Percentiles rank a stretch among this genome's conserved stretches.
phyloP scores from a whole-genome alignment of 1,140 invertebrate genomes.

The Nephila pilipes region DNA sequence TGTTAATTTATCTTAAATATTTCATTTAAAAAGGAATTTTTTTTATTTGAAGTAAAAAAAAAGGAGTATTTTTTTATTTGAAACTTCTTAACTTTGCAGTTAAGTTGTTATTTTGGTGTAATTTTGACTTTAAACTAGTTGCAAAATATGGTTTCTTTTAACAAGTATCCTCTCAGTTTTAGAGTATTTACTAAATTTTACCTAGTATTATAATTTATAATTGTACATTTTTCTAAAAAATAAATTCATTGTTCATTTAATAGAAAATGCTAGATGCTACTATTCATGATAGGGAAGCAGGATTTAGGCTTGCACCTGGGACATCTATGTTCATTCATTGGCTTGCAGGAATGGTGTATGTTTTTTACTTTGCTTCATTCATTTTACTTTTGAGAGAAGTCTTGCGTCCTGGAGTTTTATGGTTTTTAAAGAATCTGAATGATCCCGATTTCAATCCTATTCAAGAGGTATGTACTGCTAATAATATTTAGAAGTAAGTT shows the following conservation, averaged over 20 bases:
- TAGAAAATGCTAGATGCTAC: constrained; percentile 95
- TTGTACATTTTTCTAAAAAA: not conserved
- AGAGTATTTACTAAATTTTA: no score
- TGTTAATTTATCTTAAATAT: no score
- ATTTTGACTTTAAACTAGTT: no score
- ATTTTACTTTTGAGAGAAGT: constrained; percentile 96
- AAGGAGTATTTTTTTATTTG: no score
- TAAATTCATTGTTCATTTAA: constrained; percentile 56
- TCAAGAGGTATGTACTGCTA: constrained; percentile 86
- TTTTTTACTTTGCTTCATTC: constrained; percentile 99
- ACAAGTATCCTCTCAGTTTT: no score
- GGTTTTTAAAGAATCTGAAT: constrained; percentile 98
- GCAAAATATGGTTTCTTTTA: no score
- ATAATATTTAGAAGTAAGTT: not conserved
- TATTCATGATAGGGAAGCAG: constrained; percentile 88
- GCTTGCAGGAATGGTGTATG: constrained; percentile 99
- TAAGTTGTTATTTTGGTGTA: no score
- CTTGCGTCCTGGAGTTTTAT: constrained; percentile 95
- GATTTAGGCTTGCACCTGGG: constrained; percentile 93
- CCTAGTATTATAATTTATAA: not conserved
- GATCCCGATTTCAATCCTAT: constrained; percentile 99
- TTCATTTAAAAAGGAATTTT: no score
- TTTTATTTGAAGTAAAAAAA: no score
- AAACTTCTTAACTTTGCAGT: no score
- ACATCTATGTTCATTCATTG: constrained; percentile 99